These are phyloP conservation scores for Pedicia rivosa DNA, from an alignment of 2,888 invertebrate genomes.

Conservation along the genomic window DNA sequence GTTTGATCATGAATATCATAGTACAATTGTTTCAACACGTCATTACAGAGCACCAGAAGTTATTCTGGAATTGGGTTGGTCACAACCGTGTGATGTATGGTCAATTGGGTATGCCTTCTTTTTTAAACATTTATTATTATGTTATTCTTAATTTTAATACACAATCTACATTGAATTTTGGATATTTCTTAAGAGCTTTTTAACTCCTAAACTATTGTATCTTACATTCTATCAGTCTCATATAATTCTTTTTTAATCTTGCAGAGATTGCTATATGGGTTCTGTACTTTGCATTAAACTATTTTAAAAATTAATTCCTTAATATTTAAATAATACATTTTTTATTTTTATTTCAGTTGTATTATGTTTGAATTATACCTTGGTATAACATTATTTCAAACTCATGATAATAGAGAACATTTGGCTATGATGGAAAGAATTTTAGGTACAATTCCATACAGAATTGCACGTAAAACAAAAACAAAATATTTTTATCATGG, in stretches of 20 bases:
- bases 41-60: conserved; percentile 99
- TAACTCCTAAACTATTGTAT: too few species aligned
- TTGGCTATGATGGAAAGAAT: conserved; percentile 99
- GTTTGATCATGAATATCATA: conserved; percentile 99
- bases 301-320: conserved; percentile 1
- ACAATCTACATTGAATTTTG: too few species aligned
- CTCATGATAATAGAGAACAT: conserved; percentile 98
- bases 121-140: too few species aligned
- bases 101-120: conserved; percentile 94
- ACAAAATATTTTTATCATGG: conserved; percentile 98
- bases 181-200: too few species aligned
- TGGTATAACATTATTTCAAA: conserved; percentile 97
- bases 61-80: conserved; percentile 96
- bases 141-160: too few species aligned
- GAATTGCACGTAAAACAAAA: conserved; percentile 60
- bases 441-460: conserved; percentile 87
- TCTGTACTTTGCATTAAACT: background rate
- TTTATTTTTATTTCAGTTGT: too few species aligned
- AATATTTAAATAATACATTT: conserved; percentile 16
- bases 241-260: background rate
- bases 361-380: conserved; percentile 98
- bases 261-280: background rate
- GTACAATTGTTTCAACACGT: conserved; percentile 96
- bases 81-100: conserved; percentile 99
- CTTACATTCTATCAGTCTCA: too few species aligned